A percentile compares a stretch with the other conserved stretches of the same genome.
Conservation (phyloP, 2,113 vertebrate species). For the Gymnocephalus cernua region DNA sequence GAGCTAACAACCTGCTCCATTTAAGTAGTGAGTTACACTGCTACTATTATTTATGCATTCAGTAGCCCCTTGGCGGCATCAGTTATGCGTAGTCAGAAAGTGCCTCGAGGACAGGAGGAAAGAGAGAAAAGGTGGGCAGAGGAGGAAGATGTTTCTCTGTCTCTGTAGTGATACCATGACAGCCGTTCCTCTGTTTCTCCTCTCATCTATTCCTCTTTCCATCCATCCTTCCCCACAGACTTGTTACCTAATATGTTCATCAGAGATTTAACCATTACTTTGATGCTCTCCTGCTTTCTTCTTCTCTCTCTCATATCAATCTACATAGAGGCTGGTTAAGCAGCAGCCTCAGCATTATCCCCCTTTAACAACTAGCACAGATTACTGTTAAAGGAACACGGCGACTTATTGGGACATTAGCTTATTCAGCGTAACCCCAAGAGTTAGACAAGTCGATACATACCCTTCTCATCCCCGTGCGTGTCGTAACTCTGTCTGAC, state of each 20-base stretch:
- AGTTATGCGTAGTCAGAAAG: background rate
- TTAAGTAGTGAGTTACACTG: background rate
- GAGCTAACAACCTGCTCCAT: background rate
- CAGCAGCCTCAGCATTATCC: slow-evolving; percentile 17
- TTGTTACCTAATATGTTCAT: slow-evolving; percentile 55
- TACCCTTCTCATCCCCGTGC: no score
- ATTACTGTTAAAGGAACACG: no score
- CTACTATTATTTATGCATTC: background rate
- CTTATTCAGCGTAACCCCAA: no score
- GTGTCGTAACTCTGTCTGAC: no score
- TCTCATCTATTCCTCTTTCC: slow-evolving; percentile 33
- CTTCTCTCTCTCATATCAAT: background rate
- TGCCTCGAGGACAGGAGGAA: background rate
- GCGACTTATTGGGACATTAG: no score
- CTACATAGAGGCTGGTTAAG: slow-evolving; percentile 15
- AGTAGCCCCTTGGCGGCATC: background rate
- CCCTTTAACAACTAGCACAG: slow-evolving; percentile 25
- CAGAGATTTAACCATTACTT: slow-evolving; percentile 48
- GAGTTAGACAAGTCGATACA: no score
- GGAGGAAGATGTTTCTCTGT: slow-evolving; percentile 5
- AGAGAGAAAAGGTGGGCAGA: background rate
- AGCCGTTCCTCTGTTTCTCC: slow-evolving; percentile 24
- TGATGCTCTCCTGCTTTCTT: slow-evolving; percentile 21
- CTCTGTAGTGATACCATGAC: slow-evolving; percentile 39
- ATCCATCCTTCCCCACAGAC: slow-evolving; percentile 49